phyloP scores from a whole-genome alignment of 2,797 vertebrate species.

The Falco berigora region DNA sequence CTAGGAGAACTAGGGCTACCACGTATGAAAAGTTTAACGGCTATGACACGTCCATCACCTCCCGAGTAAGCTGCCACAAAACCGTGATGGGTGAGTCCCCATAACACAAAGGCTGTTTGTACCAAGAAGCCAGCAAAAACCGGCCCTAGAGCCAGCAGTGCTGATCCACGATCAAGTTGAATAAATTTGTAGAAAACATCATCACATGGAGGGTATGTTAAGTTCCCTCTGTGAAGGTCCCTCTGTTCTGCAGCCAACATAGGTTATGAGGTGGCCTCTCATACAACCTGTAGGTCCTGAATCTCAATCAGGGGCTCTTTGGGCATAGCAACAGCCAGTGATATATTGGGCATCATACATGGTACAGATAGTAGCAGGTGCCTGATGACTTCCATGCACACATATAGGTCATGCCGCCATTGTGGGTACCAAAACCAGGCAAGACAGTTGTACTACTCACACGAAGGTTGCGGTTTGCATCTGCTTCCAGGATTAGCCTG shows the following conservation, averaged over 20 bases:
- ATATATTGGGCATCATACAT: fast-evolving
- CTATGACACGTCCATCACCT: background rate
- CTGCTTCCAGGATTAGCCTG: background rate
- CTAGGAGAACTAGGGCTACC: background rate
- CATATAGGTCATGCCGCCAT: background rate
- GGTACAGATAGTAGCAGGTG: background rate
- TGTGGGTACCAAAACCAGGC: background rate
- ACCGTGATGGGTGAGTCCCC: background rate
- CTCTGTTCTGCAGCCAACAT: background rate
- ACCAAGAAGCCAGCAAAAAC: background rate
- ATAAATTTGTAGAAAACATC: background rate
- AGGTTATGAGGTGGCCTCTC: background rate
- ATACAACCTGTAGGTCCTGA: background rate
- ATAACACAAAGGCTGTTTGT: background rate
- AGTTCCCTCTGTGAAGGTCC: background rate
- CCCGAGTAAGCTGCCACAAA: background rate
- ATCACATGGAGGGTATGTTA: background rate
- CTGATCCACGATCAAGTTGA: background rate
- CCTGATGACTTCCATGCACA: background rate
- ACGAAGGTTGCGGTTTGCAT: background rate
- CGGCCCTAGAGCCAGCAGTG: background rate
- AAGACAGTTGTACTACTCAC: background rate
- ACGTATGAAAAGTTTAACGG: background rate
- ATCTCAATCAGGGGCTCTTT: background rate
- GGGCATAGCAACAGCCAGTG: background rate